A percentile compares a stretch with the other conserved stretches of the same genome.
These are phyloP conservation scores for Peromyscus leucopus DNA, from an alignment of 2,113 vertebrate species.

Conservation along the genomic window DNA sequence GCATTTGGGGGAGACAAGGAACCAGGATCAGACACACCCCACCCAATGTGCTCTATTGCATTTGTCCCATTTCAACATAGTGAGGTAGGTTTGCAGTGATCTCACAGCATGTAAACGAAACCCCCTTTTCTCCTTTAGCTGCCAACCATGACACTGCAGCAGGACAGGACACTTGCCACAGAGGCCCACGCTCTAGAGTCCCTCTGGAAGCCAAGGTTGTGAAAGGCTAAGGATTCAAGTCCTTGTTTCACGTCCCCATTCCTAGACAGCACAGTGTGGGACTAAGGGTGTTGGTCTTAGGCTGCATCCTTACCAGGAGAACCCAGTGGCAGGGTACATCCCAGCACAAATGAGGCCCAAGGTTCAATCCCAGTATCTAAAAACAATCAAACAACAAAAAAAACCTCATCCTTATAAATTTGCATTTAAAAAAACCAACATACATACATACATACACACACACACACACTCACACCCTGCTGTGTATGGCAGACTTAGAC, in stretches of 20 bases:
- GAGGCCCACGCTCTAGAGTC: neutral
- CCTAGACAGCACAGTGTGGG: conserved; percentile 41
- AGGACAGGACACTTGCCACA: neutral
- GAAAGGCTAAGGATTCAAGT: conserved; percentile 20
- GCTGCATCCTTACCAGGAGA: conserved; percentile 36
- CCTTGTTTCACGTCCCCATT: conserved; percentile 20
- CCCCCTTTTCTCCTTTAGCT: conserved; percentile 63
- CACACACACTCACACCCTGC: neutral
- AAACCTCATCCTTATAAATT: neutral
- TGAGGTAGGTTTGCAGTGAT: conserved; percentile 84
- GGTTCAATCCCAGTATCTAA: neutral
- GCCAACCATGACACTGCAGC: conserved; percentile 55
- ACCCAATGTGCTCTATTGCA: conserved; percentile 86
- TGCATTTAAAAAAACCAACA: neutral
- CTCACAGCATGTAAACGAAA: conserved; percentile 69
- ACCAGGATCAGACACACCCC: conserved; percentile 73
- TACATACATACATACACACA: neutral
- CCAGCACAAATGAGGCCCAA: neutral
- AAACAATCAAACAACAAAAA: neutral
- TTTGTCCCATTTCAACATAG: conserved; percentile 85
- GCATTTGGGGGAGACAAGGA: conserved; percentile 73
- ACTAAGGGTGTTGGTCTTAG: conserved; percentile 31
- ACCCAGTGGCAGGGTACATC: neutral
- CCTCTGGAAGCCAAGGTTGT: conserved; percentile 53
- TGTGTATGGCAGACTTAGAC: conserved; percentile 51